Evolutionary conservation across 2,113 vertebrate genomes (phyloP).

Genomic region (Argyrosomus japonicus): DNA sequence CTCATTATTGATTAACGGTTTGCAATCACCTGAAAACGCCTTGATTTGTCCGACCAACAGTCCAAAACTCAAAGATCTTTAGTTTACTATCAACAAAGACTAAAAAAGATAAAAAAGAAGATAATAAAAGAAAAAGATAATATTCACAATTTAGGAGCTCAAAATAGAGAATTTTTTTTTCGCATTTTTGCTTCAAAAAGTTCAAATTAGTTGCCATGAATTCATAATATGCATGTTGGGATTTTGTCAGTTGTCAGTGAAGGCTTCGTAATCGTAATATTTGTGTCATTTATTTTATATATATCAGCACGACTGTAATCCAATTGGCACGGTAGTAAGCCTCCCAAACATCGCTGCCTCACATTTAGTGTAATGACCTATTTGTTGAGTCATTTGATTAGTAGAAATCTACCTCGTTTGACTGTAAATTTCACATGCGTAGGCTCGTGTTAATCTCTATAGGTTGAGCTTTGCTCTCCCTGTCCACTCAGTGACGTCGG

Average conservation of each 20-base stretch:
- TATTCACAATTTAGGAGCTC: neutral
- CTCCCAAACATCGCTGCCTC: neutral
- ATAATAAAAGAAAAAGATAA: too few relatives aligned
- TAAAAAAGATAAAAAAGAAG: too few relatives aligned
- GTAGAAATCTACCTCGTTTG: slow-evolving; percentile 18
- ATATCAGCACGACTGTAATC: neutral
- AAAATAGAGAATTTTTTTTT: neutral
- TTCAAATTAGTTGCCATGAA: neutral
- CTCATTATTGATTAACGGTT: too few relatives aligned
- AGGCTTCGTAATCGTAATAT: neutral
- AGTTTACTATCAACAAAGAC: neutral
- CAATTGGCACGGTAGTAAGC: neutral
- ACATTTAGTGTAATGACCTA: slow-evolving; percentile 2
- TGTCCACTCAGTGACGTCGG: slow-evolving; percentile 41
- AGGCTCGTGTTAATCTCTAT: slow-evolving; percentile 13
- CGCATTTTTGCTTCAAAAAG: neutral
- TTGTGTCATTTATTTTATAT: neutral
- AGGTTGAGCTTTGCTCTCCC: slow-evolving; percentile 26
- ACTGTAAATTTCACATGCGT: neutral
- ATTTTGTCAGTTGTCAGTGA: neutral
- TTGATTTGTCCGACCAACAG: too few relatives aligned
- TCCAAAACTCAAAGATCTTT: too few relatives aligned
- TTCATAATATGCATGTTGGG: neutral
- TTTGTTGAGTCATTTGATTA: slow-evolving; percentile 19
- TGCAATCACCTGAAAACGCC: too few relatives aligned